A percentile compares a stretch with the other conserved stretches of the same genome.
Evolutionary conservation across 1,140 invertebrate genomes (phyloP).

Genomic region (Drosophila melanica): DNA sequence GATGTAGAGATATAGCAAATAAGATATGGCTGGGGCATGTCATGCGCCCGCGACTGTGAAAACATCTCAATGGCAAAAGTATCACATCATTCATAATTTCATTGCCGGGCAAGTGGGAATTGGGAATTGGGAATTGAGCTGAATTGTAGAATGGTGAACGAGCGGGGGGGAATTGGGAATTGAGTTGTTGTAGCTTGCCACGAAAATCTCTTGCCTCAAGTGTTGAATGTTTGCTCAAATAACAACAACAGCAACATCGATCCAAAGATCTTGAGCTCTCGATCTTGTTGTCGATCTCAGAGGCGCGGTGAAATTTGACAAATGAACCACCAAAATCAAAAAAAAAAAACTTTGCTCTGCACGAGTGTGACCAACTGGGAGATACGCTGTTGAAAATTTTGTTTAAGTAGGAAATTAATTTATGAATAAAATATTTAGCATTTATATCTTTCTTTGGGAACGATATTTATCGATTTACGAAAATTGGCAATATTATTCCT

Average conservation of each 20-base stretch:
- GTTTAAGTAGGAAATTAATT: no score
- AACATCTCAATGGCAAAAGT: conserved; percentile 84
- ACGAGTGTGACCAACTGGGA: no score
- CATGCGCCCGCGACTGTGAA: conserved; percentile 79
- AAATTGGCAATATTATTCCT: no score
- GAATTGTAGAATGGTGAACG: neutral
- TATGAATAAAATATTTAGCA: no score
- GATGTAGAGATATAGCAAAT: conserved; percentile 82
- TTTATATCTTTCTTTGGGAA: no score
- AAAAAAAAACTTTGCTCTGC: neutral
- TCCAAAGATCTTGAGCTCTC: conserved; percentile 55
- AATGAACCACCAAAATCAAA: conserved; percentile 69
- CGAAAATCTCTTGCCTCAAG: conserved; percentile 80
- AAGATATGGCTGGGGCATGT: conserved; percentile 80
- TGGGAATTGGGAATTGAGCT: conserved; percentile 16
- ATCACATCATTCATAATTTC: conserved; percentile 84
- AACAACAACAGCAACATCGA: conserved; percentile 70
- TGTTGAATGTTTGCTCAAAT: conserved; percentile 83
- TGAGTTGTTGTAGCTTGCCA: conserved; percentile 80
- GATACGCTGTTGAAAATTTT: no score
- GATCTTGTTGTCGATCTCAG: conserved; percentile 62
- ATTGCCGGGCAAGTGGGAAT: conserved; percentile 64
- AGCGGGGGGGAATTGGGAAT: conserved; percentile 40
- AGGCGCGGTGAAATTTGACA: conserved; percentile 80
- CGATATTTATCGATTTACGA: no score